phyloP scores from a whole-genome alignment of 2,888 invertebrate genomes.

The Aethes cnicana region DNA sequence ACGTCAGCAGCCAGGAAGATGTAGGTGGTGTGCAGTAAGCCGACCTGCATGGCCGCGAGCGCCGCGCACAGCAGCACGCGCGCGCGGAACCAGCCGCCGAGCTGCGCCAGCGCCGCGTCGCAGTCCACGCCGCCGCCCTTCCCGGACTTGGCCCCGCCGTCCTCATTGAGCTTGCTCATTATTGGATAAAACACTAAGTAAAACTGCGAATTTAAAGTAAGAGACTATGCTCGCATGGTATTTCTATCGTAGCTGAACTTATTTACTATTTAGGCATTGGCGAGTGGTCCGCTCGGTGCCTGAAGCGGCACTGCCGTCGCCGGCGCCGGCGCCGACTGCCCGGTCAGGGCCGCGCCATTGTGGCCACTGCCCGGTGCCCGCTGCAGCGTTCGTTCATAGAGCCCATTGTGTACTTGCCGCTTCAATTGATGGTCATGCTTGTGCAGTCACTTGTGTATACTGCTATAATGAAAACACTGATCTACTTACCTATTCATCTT shows the following conservation, averaged over 20 bases:
- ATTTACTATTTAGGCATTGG: no score
- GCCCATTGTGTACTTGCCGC: conserved; percentile 11
- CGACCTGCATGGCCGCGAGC: conserved; percentile 76
- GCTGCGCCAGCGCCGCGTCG: conserved; percentile 50
- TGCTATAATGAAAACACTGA: not conserved
- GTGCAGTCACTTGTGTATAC: conserved; percentile 1
- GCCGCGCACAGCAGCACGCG: conserved; percentile 50
- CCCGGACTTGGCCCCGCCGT: conserved; percentile 13
- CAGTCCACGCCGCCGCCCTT: conserved; percentile 46
- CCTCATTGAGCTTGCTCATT: conserved; percentile 6
- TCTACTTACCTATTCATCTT: not conserved
- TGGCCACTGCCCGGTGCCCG: not conserved
- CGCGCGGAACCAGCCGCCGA: conserved; percentile 65
- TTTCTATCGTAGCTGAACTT: no score
- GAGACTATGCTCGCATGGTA: no score
- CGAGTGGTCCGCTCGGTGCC: conserved; percentile 8
- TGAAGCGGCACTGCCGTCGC: conserved; percentile 9
- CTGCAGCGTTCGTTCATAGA: conserved; percentile 15
- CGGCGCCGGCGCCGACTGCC: conserved; percentile 33
- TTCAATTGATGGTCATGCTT: conserved; percentile 12
- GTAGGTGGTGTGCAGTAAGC: conserved; percentile 80
- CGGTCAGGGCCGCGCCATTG: conserved; percentile 41
- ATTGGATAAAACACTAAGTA: no score
- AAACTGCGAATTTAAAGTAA: no score
- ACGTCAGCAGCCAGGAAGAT: conserved; percentile 82